Percentiles rank a stretch among this genome's conserved stretches.
Evolutionary conservation across 2,888 invertebrate genomes (phyloP).

Genomic region (Scotopteryx bipunctaria): DNA sequence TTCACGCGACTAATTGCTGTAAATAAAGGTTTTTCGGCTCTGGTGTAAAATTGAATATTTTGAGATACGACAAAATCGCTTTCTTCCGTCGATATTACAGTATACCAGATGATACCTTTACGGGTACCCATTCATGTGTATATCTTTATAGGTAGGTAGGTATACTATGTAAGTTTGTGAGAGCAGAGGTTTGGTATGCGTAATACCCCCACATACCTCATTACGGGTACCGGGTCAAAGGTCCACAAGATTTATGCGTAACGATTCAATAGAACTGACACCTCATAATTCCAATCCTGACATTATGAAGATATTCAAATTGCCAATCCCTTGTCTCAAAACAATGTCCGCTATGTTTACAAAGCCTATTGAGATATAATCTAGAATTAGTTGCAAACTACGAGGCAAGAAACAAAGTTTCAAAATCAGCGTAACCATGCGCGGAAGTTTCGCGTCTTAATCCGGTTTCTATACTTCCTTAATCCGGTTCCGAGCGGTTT

Average conservation of each 20-base stretch:
- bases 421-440: slow-evolving; percentile 78
- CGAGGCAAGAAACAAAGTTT: slow-evolving; percentile 73
- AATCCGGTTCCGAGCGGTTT: slow-evolving; percentile 63
- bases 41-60: no score
- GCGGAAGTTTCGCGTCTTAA: slow-evolving; percentile 72
- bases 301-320: slow-evolving; percentile 39
- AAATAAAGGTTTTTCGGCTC: no score
- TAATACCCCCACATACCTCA: slow-evolving; percentile 20
- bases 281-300: slow-evolving; percentile 17
- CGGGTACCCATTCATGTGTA: no score
- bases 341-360: slow-evolving; percentile 45
- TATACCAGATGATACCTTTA: no score
- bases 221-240: slow-evolving; percentile 20
- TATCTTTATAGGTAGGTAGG: no score
- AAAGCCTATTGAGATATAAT: slow-evolving; percentile 49
- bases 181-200: slow-evolving; percentile 13
- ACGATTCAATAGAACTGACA: slow-evolving; percentile 24
- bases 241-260: slow-evolving; percentile 20
- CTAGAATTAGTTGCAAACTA: slow-evolving; percentile 61
- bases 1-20: no score
- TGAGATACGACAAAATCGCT: no score
- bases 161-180: background rate
- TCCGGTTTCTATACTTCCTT: slow-evolving; percentile 65
- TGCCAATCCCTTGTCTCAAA: slow-evolving; percentile 38
- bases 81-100: no score